phyloP scores from a whole-genome alignment of 2,797 vertebrate genomes.

The Syndactyla subalaris region DNA sequence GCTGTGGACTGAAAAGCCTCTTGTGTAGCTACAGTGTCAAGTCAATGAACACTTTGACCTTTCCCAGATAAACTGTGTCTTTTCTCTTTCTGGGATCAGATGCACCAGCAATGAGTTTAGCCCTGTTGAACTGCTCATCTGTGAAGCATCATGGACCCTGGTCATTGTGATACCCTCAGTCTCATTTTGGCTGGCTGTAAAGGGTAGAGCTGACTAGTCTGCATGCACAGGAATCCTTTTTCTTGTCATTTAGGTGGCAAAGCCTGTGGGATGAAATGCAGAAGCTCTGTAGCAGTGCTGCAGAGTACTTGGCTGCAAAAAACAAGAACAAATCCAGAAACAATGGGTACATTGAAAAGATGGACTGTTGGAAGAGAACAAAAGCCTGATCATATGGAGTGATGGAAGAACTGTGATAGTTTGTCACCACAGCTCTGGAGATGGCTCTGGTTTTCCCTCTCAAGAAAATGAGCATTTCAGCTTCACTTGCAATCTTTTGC shows the following conservation, averaged over 20 bases:
- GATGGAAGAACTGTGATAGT: not conserved
- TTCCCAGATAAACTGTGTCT: not conserved
- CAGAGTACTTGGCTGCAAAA: not conserved
- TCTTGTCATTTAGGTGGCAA: not conserved
- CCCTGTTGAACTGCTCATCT: not conserved
- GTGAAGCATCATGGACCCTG: not conserved
- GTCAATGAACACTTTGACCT: not conserved
- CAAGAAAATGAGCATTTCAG: not conserved
- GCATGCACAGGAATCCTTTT: not conserved
- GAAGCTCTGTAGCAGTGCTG: not conserved
- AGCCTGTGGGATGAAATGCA: not conserved
- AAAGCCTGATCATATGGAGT: not conserved
- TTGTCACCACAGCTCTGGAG: not conserved
- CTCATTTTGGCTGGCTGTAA: not conserved
- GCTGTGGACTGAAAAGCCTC: not conserved
- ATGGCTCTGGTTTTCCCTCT: not conserved
- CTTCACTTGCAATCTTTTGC: not conserved
- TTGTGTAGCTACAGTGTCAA: not conserved
- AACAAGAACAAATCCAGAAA: not conserved
- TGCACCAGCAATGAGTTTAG: not conserved
- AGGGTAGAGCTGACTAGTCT: not conserved
- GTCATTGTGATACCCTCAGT: not conserved
- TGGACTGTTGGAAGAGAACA: not conserved
- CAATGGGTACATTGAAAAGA: not conserved
- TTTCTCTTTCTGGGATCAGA: not conserved